Conservation (phyloP, 2,797 vertebrate genomes). For the Heterohyrax brucei region DNA sequence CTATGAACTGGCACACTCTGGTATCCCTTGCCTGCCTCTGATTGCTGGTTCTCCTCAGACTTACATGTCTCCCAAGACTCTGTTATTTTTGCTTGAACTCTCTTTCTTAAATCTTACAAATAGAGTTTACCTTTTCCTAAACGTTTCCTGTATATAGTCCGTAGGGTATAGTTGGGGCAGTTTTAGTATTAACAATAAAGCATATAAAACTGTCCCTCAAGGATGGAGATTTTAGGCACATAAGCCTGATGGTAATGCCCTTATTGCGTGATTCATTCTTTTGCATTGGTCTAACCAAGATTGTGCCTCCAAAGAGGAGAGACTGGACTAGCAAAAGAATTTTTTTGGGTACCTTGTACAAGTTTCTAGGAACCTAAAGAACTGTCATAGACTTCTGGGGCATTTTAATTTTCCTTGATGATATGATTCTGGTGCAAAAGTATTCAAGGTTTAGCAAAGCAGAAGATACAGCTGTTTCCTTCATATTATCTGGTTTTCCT, state of each 20-base stretch:
- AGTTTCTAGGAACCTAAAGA: constrained; percentile 55
- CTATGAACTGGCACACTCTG: background rate
- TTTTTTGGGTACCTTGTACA: constrained; percentile 54
- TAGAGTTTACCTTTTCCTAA: constrained; percentile 51
- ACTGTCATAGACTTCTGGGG: constrained; percentile 28
- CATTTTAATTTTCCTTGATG: constrained; percentile 62
- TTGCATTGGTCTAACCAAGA: constrained; percentile 19
- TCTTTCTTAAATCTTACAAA: constrained; percentile 58
- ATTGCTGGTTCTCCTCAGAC: background rate
- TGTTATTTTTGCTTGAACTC: constrained; percentile 46
- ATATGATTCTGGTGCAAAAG: constrained; percentile 18
- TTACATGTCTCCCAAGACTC: background rate
- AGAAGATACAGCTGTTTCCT: background rate
- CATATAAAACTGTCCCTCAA: background rate
- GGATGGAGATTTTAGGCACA: background rate
- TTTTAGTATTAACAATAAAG: constrained; percentile 46
- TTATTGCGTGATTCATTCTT: background rate
- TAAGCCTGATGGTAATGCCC: background rate
- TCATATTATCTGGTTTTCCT: constrained; percentile 53
- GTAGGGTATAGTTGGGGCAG: background rate
- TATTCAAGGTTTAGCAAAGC: constrained; percentile 53
- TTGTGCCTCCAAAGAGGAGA: background rate
- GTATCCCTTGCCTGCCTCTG: constrained; percentile 7
- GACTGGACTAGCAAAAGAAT: background rate
- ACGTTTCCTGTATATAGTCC: background rate